phyloP scores from a whole-genome alignment of 2,113 vertebrate species.

The Pogonocichla stellata region DNA sequence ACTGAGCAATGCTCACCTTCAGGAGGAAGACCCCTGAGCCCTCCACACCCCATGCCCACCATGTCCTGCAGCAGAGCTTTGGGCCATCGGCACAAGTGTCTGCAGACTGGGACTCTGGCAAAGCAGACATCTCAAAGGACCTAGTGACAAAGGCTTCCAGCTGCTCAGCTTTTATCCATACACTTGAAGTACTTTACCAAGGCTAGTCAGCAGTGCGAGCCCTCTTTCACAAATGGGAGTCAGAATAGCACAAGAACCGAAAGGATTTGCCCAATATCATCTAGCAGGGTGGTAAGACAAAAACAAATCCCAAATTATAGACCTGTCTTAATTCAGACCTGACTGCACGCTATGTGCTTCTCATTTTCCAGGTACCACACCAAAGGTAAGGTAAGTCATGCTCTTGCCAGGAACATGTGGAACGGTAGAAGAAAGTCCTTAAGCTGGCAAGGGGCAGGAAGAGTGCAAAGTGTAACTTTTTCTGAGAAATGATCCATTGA shows the following conservation, averaged over 20 bases:
- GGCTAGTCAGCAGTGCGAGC: neutral
- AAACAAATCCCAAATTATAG: neutral
- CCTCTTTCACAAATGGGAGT: neutral
- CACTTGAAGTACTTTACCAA: neutral
- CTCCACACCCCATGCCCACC: rapidly evolving
- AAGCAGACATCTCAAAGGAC: neutral
- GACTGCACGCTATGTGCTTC: neutral
- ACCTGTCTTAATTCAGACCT: neutral
- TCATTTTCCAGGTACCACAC: neutral
- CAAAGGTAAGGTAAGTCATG: neutral
- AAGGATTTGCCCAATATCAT: neutral
- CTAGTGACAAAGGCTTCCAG: neutral
- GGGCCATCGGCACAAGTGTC: neutral
- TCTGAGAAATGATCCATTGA: neutral
- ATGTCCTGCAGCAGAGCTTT: neutral
- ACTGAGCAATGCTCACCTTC: rapidly evolving
- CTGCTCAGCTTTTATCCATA: neutral
- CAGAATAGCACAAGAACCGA: neutral
- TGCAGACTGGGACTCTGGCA: neutral
- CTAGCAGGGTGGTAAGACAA: neutral
- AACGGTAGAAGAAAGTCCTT: neutral
- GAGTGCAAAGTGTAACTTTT: neutral
- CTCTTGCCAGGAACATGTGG: neutral
- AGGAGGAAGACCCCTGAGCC: neutral
- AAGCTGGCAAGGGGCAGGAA: neutral